A percentile compares a stretch with the other conserved stretches of the same genome.
These are phyloP conservation scores for Amblyopsis rosae DNA, from an alignment of 2,113 vertebrate genomes.

Conservation along the genomic window DNA sequence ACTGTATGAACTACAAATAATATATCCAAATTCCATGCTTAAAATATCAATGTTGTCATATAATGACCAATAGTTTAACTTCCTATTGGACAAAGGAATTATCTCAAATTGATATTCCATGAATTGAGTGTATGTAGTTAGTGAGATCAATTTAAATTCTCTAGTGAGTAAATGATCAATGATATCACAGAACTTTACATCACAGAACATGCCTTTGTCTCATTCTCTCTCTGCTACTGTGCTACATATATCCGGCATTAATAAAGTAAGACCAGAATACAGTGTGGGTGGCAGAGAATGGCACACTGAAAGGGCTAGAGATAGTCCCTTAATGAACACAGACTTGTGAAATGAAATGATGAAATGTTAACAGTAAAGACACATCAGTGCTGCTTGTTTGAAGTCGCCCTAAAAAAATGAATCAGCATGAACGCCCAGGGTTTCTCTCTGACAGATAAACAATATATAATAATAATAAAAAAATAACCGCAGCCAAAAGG, in stretches of 20 bases:
- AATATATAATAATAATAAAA: background rate
- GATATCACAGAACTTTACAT: background rate
- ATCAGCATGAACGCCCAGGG: conserved; percentile 12
- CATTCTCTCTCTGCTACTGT: background rate
- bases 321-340: conserved; percentile 33
- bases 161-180: background rate
- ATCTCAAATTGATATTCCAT: background rate
- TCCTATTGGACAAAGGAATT: background rate
- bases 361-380: conserved; percentile 32
- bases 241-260: conserved; percentile 11
- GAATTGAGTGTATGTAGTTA: too few relatives aligned
- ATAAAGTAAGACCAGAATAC: conserved; percentile 7
- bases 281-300: conserved; percentile 16
- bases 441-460: conserved; percentile 39
- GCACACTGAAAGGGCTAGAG: background rate
- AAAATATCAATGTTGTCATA: too few relatives aligned
- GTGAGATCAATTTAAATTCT: too few relatives aligned
- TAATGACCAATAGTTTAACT: background rate
- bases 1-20: too few relatives aligned
- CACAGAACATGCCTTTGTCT: too few relatives aligned
- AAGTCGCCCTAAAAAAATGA: conserved; percentile 40
- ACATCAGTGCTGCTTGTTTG: conserved; percentile 22
- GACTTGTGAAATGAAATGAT: conserved; percentile 24
- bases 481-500: too few relatives aligned
- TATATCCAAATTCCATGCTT: too few relatives aligned